Evolutionary conservation across 37 sponge, comb jelly and placozoan genomes (phyloP).

Genomic region (Spongilla lacustris): DNA sequence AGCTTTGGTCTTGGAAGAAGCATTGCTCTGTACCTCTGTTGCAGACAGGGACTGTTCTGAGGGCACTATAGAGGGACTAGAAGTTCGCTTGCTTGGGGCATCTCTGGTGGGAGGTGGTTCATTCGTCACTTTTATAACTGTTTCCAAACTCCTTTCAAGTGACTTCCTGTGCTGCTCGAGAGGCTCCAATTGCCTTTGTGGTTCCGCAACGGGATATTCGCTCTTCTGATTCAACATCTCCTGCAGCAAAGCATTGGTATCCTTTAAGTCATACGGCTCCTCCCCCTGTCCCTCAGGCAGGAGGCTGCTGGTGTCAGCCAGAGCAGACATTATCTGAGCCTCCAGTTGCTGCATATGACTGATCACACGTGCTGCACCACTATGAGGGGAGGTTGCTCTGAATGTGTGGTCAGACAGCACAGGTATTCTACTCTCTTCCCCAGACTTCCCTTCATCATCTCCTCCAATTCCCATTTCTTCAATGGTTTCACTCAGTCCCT

Average conservation of each 20-base stretch:
- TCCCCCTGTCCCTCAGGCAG: background rate
- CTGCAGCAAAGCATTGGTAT: background rate
- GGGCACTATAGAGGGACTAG: background rate
- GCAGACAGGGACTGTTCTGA: background rate
- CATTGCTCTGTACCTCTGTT: background rate
- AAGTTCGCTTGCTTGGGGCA: background rate
- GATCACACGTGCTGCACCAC: background rate
- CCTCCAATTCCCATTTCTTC: conserved; percentile 17
- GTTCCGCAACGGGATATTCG: background rate
- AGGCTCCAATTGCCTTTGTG: background rate
- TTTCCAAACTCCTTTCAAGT: background rate
- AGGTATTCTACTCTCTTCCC: background rate
- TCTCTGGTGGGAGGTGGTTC: background rate
- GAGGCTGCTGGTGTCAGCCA: conserved; percentile 5
- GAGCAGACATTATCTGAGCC: conserved; percentile 9
- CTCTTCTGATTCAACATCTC: background rate
- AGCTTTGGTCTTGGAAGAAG: background rate
- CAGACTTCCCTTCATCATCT: background rate
- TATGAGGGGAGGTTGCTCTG: background rate
- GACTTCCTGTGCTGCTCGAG: background rate
- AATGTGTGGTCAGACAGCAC: background rate
- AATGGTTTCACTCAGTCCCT: conserved; percentile 35
- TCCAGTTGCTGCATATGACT: conserved; percentile 7
- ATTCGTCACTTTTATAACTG: background rate
- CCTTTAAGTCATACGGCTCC: background rate